Evolutionary conservation across 2,888 invertebrate species (phyloP), one percentile per base, ranked within the genome.

Genomic region (Corbicula japonica): DNA sequence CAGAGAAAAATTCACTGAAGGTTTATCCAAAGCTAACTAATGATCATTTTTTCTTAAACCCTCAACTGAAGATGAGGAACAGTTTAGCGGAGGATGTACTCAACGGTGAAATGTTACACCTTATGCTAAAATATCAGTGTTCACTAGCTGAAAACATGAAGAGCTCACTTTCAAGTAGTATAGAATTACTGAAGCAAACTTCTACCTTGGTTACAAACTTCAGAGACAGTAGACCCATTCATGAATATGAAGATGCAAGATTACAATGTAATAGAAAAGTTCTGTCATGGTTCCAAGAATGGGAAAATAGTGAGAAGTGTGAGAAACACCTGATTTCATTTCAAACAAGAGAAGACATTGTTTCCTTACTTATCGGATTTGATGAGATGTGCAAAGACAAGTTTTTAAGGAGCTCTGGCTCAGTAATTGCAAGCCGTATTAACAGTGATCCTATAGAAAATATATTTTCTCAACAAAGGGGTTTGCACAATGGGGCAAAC

Each of bases 1-100:
- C 34, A 32, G n/a, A 38, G 6, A 32, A 18, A 10, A 76, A 76
- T 54, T 41, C 75, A 32, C 60, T 76, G 15, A 30, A 58, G 54
- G 50, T 76, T 15, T 65, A 66, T 46, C 76, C 48, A 26, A 76
- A 71, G 35, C 69, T 76, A 21, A 76, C 76, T 52, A 61, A 76
- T 71, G 76, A 76, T 32, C 76, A 76, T 54, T 50, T 76, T 10
- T 76, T 70, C 58, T 38, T 69, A 23, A 63, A 61, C 23, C 62
- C 61, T 35, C 52, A 62, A 10, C 50, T 66, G 18, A 69, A 76
- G 58, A 76, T 76, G 75, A 48, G 75, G 21, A 69, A 76, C 48
- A 52, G 54, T 28, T 63, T 76, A 70, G 76, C 65, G 21, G 73
- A 73, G 12, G 58, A 73, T 28, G 73, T 73, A 10, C 50, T 73